Conservation (phyloP, 2,797 vertebrate species). For the Falco naumanni region DNA sequence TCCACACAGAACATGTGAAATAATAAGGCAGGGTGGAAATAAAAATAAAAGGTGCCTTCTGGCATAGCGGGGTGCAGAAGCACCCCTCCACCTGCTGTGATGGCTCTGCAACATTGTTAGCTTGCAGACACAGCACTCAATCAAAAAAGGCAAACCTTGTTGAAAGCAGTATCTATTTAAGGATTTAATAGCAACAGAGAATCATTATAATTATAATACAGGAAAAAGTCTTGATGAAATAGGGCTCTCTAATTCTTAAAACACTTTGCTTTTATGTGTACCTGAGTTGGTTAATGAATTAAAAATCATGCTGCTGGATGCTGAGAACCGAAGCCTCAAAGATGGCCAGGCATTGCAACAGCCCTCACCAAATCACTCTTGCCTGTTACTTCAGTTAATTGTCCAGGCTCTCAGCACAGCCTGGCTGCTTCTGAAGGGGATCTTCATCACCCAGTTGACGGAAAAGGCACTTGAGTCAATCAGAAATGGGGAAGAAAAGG, state of each 20-base stretch:
- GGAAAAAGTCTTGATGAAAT: not conserved
- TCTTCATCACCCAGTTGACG: not conserved
- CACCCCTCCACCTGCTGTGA: not conserved
- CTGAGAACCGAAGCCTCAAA: not conserved
- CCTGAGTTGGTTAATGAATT: not conserved
- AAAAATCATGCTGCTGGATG: not conserved
- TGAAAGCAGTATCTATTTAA: not conserved
- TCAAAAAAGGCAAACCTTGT: not conserved
- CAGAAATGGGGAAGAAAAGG: not conserved
- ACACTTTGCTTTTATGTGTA: not conserved
- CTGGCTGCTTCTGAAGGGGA: not conserved
- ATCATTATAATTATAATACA: not conserved
- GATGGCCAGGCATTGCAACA: not conserved
- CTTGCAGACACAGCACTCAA: not conserved
- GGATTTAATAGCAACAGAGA: not conserved
- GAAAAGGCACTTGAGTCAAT: not conserved
- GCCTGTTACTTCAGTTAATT: not conserved
- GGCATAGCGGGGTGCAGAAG: not conserved
- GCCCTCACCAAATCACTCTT: not conserved
- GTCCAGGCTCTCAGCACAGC: not conserved
- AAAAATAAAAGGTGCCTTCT: not conserved
- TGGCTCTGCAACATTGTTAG: not conserved
- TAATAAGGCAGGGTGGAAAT: not conserved
- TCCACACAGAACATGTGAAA: not conserved
- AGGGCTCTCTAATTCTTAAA: not conserved